These are phyloP conservation scores for Setipinna tenuifilis DNA, from an alignment of 2,797 vertebrate species.

Conservation along the genomic window DNA sequence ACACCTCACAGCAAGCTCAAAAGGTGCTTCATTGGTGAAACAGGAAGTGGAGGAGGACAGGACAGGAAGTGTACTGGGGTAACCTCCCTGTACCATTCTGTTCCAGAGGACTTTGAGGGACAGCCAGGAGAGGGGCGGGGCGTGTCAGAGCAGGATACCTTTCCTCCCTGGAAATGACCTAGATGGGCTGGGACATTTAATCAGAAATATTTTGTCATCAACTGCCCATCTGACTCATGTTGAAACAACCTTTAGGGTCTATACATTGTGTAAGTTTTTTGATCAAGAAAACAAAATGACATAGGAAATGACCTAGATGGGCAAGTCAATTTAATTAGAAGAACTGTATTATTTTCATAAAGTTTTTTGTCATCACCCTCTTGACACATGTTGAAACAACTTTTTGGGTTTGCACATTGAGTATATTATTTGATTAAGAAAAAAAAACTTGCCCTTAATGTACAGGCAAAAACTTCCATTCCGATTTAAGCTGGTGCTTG, in stretches of 20 bases:
- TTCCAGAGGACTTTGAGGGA: not conserved
- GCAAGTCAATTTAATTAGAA: not conserved
- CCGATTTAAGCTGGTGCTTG: no score
- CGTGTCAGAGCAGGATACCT: not conserved
- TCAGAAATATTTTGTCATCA: not conserved
- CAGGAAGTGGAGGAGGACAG: not conserved
- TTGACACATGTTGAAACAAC: no score
- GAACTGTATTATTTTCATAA: not conserved
- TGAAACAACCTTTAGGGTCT: no score
- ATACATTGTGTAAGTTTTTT: no score
- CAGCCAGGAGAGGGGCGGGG: not conserved
- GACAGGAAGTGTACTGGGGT: not conserved
- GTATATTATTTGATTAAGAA: no score
- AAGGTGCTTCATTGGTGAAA: not conserved
- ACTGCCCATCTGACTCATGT: not conserved
- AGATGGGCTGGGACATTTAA: not conserved
- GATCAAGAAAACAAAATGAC: no score
- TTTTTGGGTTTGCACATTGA: no score
- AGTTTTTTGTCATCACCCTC: no score
- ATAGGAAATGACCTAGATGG: no score
- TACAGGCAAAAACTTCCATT: no score
- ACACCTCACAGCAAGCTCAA: not conserved
- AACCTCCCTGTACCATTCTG: not conserved
- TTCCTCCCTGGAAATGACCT: conserved; percentile 21
- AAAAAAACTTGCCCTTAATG: no score